Evolutionary conservation across 1,140 invertebrate species (phyloP), one percentile per base, ranked within the genome.

Genomic region (Tyrophagus putrescentiae): DNA sequence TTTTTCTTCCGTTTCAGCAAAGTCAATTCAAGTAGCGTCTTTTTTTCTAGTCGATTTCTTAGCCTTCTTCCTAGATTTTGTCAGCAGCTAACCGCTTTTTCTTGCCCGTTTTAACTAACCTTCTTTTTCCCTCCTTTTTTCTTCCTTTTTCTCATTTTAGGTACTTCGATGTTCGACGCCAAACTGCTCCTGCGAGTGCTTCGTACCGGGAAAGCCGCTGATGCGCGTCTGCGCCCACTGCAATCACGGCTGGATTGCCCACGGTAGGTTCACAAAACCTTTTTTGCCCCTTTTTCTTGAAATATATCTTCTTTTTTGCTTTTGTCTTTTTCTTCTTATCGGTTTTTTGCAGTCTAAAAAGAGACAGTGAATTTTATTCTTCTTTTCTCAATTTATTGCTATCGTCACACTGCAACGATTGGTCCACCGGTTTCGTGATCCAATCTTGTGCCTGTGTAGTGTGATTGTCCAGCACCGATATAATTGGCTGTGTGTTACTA

Each of bases 181-280:
- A 34, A 80, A 76, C 62, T 85, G 83, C 67, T 71, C 75, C 50
- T 85, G 83, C 69, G 82, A 84, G 50, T 83, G 82, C 62, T 85
- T 85, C 71, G 76, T 78, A n/a, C 82, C 83, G 11, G 80, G 81
- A 36, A 84, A 83, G 69, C 69, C 76, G 50, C 77, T 80, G 66
- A 75, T 84, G 28, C 77, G 83, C 18, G 79, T 77, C 66, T 85
- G 83, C 73, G 80, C 82, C 63, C 78, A 77, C 42, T 85, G 83
- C 68, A 80, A 79, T 65, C 83, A 85, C 69, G 82, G 82, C 56
- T 85, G 83, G 82, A 82, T 85, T 48, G 79, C 80, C 60, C 83
- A 85, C 71, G 83, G 83, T 85, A 72, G 83, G 82, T 67, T 58
- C 16, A n/a, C n/a, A n/a, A n/a, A n/a, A n/a, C 27, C 23, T 57